Evolutionary conservation across 2,888 invertebrate species (phyloP), one percentile per base, ranked within the genome.

Genomic region (Drosophila rellima): DNA sequence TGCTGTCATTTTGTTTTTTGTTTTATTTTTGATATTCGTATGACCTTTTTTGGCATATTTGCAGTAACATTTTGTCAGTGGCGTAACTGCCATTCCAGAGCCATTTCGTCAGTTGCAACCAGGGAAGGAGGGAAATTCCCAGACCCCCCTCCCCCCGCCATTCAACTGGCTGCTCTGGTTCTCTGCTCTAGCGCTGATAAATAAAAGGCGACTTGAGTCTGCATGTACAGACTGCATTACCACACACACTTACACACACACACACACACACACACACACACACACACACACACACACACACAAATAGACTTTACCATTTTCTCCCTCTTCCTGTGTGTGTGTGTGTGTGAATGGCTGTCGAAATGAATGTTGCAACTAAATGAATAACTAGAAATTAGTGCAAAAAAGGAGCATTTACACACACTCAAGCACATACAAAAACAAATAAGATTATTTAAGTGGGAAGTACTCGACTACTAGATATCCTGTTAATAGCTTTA

Each of bases 361-460:
- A 75, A 86, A 86, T 82, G 88, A 84, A 79, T 84, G 79, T 76
- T 80, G 78, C 74, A 83, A 86, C 87, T 77, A 81, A 85, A 89
- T 89, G 89, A 89, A 89, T 89, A 82, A 81, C 71, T 85, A 77
- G 74, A 87, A 85, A 89, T 89, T 89, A 85, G 84, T 85, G 70
- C 64, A 79, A 77, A 87, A 80, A 81, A 78, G 50, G 42, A 57
- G 70, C 61, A 77, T 66, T 66, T 64, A 55, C 57, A 66, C 54
- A 70, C 52, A 77, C 52, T 18, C 7, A 37, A 47, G 17, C 45
- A 20, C 13, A 15, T 55, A 65, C 35, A 65, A 63, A 51, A 64
- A 17, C 35, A 52, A 26, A 17, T 29, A 6, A n/a, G 8, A 35
- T 23, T 5, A 29, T 11, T 17, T 11, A 0, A 44, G 10, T 56